A percentile compares a stretch with the other conserved stretches of the same genome.
phyloP scores from a whole-genome alignment of 2,888 invertebrate genomes.

The Trachelus stipa region DNA sequence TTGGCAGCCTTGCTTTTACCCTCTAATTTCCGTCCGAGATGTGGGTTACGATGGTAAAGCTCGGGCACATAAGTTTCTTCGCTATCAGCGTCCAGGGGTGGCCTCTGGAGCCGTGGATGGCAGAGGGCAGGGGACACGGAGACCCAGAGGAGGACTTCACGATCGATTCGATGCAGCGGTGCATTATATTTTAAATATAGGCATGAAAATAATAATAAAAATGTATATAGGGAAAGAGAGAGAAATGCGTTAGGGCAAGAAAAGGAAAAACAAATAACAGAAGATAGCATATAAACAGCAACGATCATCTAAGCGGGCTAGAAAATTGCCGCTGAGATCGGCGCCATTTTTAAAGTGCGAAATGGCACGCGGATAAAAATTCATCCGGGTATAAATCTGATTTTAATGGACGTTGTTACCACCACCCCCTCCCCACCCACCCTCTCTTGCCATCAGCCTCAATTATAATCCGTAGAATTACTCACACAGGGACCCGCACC shows the following conservation, averaged over 20 bases:
- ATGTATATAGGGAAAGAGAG: not conserved
- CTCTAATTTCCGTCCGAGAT: constrained; percentile 28
- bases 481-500: constrained; percentile 32
- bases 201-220: not conserved
- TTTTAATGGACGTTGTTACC: constrained; percentile 44
- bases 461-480: constrained; percentile 42
- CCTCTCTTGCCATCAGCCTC: constrained; percentile 19
- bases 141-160: not conserved
- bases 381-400: constrained; percentile 45
- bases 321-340: not conserved
- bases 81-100: constrained; percentile 18
- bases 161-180: not conserved
- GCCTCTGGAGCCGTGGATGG: not conserved
- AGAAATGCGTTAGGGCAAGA: not conserved
- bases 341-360: not conserved
- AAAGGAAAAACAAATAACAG: too few relatives aligned
- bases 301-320: not conserved
- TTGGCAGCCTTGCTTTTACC: constrained; percentile 14
- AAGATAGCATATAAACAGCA: not conserved
- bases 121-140: not conserved
- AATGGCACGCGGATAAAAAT: constrained; percentile 20
- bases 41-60: constrained; percentile 30
- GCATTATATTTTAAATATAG: not conserved
- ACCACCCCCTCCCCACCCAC: constrained; percentile 1
- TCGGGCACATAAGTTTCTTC: constrained; percentile 26